Evolutionary conservation across 2,113 vertebrate genomes (phyloP).

Genomic region (Anguilla rostrata): DNA sequence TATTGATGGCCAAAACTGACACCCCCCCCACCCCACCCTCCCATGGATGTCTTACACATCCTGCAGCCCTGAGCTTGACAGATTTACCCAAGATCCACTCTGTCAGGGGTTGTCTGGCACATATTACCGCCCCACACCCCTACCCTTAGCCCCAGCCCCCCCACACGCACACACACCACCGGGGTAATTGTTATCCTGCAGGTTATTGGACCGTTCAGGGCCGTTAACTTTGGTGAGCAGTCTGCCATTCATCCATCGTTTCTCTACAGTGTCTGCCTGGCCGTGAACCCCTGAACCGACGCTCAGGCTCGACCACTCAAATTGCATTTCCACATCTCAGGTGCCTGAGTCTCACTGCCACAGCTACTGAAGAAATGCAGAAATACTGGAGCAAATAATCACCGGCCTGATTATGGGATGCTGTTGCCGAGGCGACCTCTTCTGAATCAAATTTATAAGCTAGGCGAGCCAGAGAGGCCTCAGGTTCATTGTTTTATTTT

Average conservation of each 20-base stretch:
- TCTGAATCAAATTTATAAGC: not conserved
- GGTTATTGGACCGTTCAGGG: not conserved
- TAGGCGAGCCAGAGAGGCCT: not conserved
- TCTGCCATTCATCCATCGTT: too few species aligned
- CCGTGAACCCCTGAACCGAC: too few species aligned
- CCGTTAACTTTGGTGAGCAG: not conserved
- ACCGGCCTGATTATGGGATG: not conserved
- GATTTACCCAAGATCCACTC: not conserved
- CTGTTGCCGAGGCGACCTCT: not conserved
- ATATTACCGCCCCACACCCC: too few species aligned
- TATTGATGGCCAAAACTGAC: not conserved
- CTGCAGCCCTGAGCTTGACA: not conserved
- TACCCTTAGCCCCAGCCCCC: not conserved
- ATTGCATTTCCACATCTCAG: too few species aligned
- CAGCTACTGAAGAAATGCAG: not conserved
- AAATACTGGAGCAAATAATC: not conserved
- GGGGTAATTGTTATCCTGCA: not conserved
- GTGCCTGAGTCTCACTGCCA: too few species aligned
- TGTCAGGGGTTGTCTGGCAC: too few species aligned
- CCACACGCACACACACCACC: not conserved
- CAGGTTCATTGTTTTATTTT: not conserved
- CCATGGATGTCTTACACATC: not conserved
- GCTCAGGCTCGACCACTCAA: too few species aligned
- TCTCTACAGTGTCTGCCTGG: too few species aligned
- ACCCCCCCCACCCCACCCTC: not conserved